Evolutionary conservation across 2,797 vertebrate genomes (phyloP).

Genomic region (Morelia viridis): DNA sequence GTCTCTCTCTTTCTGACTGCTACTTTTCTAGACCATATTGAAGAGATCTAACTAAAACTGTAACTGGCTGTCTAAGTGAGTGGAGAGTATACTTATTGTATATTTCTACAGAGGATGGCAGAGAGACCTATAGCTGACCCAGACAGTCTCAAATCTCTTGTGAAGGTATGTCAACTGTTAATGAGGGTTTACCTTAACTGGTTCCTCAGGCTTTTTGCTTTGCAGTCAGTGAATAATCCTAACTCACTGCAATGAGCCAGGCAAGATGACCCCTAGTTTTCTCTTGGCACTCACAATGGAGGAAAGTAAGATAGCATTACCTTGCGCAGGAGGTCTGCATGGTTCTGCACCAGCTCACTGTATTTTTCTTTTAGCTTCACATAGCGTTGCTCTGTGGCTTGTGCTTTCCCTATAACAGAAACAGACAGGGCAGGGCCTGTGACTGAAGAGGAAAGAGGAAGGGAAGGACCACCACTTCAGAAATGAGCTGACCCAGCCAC

Average conservation of each 20-base stretch:
- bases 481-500: background rate
- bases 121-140: background rate
- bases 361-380: slow-evolving; percentile 98
- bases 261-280: background rate
- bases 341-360: slow-evolving; percentile 93
- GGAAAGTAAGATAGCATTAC: slow-evolving; percentile 59
- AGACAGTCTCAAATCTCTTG: background rate
- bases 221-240: background rate
- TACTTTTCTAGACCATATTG: background rate
- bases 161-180: background rate
- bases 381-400: slow-evolving; percentile 96
- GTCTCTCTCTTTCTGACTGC: background rate
- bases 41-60: background rate
- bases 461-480: background rate
- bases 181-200: background rate
- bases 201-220: background rate
- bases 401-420: slow-evolving; percentile 81
- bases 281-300: background rate
- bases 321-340: slow-evolving; percentile 94
- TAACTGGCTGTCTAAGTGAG: background rate
- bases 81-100: background rate
- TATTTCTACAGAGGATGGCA: background rate
- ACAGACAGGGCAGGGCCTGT: fast-evolving
- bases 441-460: background rate
- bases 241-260: no score